Base-by-base conservation (phyloP, 1,140 invertebrate species). In the Idris sp. region DNA sequence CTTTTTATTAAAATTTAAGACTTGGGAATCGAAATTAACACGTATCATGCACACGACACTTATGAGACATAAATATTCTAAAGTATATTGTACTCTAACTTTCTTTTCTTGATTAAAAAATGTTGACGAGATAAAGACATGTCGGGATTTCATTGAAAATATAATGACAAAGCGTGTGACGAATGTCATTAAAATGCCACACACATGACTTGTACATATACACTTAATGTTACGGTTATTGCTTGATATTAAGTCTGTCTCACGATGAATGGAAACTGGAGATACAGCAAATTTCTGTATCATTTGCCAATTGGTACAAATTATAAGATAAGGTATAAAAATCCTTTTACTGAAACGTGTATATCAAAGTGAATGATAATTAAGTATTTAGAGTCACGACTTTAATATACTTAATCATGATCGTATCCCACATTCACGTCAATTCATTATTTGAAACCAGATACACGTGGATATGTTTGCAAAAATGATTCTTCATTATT, bases 231-330 rank as follows among this genome's bases (percentile, higher is more conserved):
- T 44, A 44, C 41, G 25, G 22, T 44, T 30, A 30, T 30, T 44
- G 25, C 8, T 28, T 25, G 14, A 19, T 44, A 43, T 44, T 30
- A 44, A 28, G 16, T 44, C 16, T 9, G 41, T 30, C 19, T 22
- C n/a, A n/a, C n/a, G n/a, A n/a, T 43, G 19, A 25, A 4, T 26
- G 18, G 40, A 43, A 16, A 43, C 40, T 2, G 13, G 40, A 43
- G 10, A 43, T 5, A 26, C 16, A 22, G 28, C 14, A 7, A 7
- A 26, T 18, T 18, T 18, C 36, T 40, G 11, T 19, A 19, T 43
- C 40, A 43, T 43, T 26, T 25, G 15, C 40, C 40, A 43, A 43
- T 26, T 43, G n/a, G 10, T 43, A 43, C 40, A 43, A 40, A 40
- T 40, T 40, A 40, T 19, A 40, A 15, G 15, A 40, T 19, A 40